Percentiles rank a stretch among this genome's conserved stretches.
phyloP scores from a whole-genome alignment of 1,140 invertebrate species.

The Drosophila lowei region DNA sequence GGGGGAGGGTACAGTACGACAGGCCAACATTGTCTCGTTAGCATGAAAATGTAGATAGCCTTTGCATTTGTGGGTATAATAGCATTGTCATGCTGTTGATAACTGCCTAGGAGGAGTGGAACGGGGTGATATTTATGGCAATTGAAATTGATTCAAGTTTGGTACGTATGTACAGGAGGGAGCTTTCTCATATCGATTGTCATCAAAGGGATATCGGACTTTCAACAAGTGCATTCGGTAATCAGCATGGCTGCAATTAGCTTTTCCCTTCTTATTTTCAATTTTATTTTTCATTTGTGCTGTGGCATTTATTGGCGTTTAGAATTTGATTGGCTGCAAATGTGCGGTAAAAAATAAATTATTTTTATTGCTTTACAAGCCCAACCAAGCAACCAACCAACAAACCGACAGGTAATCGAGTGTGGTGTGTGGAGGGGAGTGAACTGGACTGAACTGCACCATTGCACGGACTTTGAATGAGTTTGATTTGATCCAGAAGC shows the following conservation, averaged over 20 bases:
- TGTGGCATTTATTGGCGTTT: constrained; percentile 70
- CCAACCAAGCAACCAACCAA: not conserved
- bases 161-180: too few species aligned
- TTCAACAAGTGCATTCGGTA: constrained; percentile 1
- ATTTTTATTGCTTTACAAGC: constrained; percentile 57
- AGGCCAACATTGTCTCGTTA: constrained; percentile 60
- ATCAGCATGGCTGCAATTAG: not conserved
- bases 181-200: not conserved
- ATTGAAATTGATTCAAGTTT: constrained; percentile 15
- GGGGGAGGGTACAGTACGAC: constrained; percentile 11
- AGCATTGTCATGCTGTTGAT: constrained; percentile 39
- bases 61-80: constrained; percentile 20
- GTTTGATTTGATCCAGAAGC: constrained; percentile 27
- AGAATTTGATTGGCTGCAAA: constrained; percentile 68
- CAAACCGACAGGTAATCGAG: constrained; percentile 38
- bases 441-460: constrained; percentile 24
- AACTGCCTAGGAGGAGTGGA: not conserved
- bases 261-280: constrained; percentile 42
- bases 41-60: constrained; percentile 51
- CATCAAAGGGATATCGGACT: not conserved
- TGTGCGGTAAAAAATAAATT: constrained; percentile 58
- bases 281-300: constrained; percentile 62
- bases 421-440: constrained; percentile 11
- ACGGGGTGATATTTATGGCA: constrained; percentile 9
- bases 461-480: constrained; percentile 30